Conservation (phyloP, 1,140 invertebrate genomes). For the Zaprionus lachaisei region DNA sequence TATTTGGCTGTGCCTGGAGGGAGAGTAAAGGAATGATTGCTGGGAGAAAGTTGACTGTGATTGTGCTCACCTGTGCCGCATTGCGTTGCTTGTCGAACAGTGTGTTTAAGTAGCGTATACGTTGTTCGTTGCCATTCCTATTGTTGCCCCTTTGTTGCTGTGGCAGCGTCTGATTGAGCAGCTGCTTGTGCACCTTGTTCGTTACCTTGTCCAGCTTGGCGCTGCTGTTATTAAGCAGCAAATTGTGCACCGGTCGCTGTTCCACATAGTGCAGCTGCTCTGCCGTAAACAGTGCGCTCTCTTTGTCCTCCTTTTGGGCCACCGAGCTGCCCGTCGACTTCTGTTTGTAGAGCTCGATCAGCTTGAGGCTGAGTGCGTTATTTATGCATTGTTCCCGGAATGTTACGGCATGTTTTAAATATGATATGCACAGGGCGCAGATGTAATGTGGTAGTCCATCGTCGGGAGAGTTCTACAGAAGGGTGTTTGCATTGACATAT, state of each 20-base stretch:
- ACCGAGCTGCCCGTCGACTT: conserved; percentile 45
- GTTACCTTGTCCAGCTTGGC: conserved; percentile 42
- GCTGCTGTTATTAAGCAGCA: conserved; percentile 61
- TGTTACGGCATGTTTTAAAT: conserved; percentile 80
- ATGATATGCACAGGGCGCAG: conserved; percentile 80
- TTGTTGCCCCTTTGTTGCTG: conserved; percentile 10
- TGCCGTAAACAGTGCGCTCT: conserved; percentile 59
- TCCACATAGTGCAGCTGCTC: conserved; percentile 65
- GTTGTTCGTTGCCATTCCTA: conserved; percentile 43
- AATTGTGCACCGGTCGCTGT: conserved; percentile 63
- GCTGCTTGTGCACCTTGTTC: conserved; percentile 72
- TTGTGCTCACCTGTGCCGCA: conserved; percentile 9
- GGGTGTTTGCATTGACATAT: not conserved
- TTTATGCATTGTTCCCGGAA: conserved; percentile 79
- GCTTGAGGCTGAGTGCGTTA: conserved; percentile 73
- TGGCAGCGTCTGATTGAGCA: conserved; percentile 57
- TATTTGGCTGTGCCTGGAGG: conserved; percentile 10
- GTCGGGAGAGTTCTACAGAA: conserved; percentile 60
- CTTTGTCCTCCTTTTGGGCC: conserved; percentile 52
- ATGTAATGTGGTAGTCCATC: conserved; percentile 72
- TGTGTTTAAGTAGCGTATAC: conserved; percentile 68
- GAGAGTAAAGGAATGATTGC: not conserved
- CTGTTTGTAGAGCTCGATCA: conserved; percentile 57
- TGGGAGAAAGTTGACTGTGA: not conserved
- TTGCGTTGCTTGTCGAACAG: conserved; percentile 67